phyloP scores from a whole-genome alignment of 2,888 invertebrate species.

The Atethmia centrago region DNA sequence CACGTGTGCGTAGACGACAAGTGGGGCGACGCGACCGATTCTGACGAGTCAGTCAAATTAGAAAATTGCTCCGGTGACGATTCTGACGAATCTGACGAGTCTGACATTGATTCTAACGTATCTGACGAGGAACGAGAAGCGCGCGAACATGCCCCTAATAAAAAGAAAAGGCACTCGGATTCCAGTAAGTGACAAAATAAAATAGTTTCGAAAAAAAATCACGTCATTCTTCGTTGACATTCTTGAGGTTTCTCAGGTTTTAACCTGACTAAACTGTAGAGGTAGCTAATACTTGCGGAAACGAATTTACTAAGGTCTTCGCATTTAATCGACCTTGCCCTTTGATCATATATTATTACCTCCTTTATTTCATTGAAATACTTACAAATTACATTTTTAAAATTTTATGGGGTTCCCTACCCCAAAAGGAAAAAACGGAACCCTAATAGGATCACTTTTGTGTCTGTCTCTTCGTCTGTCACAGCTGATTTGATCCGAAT shows the following conservation, averaged over 20 bases:
- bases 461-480: too few relatives aligned
- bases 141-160: conserved; percentile 26
- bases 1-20: conserved; percentile 62
- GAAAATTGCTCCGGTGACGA: conserved; percentile 65
- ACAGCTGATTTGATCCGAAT: too few relatives aligned
- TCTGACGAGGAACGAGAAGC: conserved; percentile 73
- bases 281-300: background rate
- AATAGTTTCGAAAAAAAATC: background rate
- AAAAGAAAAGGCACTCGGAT: conserved; percentile 48
- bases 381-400: background rate
- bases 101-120: conserved; percentile 73
- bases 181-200: conserved; percentile 32
- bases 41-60: conserved; percentile 72
- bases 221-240: background rate
- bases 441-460: too few relatives aligned
- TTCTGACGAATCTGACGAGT: conserved; percentile 63
- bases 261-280: background rate
- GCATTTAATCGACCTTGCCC: background rate
- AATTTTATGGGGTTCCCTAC: too few relatives aligned
- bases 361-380: background rate
- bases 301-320: background rate
- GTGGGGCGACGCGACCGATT: conserved; percentile 66
- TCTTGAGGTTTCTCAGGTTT: background rate
- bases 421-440: too few relatives aligned
- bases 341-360: background rate